Evolutionary conservation across 2,113 vertebrate genomes (phyloP).

Genomic region (Haemorhous mexicanus): DNA sequence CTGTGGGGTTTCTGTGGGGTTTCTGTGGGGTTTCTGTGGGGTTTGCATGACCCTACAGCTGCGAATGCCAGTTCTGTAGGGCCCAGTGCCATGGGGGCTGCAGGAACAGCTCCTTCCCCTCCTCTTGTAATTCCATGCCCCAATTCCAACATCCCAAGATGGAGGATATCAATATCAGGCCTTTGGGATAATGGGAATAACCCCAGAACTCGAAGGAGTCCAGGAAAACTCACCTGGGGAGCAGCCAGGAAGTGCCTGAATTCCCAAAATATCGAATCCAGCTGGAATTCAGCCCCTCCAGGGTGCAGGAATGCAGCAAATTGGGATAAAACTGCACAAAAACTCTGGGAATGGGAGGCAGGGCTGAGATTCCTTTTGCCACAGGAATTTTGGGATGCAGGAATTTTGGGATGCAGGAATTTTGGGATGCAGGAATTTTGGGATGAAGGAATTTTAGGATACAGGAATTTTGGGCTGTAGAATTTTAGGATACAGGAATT

Average conservation of each 20-base stretch:
- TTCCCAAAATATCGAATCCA: background rate
- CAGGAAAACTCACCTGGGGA: background rate
- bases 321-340: background rate
- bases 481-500: too few species aligned
- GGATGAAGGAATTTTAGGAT: background rate
- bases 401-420: background rate
- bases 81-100: background rate
- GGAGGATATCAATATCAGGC: fast-evolving
- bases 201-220: background rate
- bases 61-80: background rate
- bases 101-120: background rate
- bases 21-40: background rate
- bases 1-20: background rate
- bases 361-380: background rate
- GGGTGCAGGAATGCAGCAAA: background rate
- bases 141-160: background rate
- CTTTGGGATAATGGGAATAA: background rate
- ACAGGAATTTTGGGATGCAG: too few species aligned
- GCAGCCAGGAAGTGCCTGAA: background rate
- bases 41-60: too few species aligned
- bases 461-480: too few species aligned
- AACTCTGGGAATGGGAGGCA: background rate
- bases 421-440: background rate
- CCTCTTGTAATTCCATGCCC: background rate
- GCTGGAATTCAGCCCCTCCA: background rate